Conservation (phyloP, 2,113 vertebrate genomes). For the Indri indri region DNA sequence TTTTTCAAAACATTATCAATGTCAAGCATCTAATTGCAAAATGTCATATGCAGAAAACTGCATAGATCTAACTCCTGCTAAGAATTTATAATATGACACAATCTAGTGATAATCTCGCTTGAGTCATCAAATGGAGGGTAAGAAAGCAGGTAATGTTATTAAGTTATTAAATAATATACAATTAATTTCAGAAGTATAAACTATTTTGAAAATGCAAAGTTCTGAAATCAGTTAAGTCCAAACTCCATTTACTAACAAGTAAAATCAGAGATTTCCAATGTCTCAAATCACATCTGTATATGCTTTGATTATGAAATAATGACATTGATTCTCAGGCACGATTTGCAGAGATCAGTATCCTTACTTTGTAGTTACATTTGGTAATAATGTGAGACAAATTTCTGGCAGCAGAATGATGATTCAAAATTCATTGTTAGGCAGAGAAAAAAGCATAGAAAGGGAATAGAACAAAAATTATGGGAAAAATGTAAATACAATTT, state of each 20-base stretch:
- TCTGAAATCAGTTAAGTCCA: background rate
- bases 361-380: background rate
- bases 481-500: background rate
- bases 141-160: background rate
- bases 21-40: background rate
- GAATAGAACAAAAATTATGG: background rate
- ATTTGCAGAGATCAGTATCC: background rate
- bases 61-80: background rate
- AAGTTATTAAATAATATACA: background rate
- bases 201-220: conserved; percentile 23
- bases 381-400: background rate
- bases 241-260: background rate
- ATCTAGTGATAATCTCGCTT: background rate
- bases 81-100: background rate
- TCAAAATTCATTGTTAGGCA: background rate
- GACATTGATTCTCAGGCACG: background rate
- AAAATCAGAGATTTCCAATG: background rate
- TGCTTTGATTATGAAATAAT: background rate
- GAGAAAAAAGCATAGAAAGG: background rate
- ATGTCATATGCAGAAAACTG: background rate
- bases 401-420: background rate
- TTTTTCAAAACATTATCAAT: background rate
- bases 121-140: background rate
- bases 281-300: background rate
- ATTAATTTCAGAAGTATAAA: background rate